These are phyloP conservation scores for Gyps fulvus DNA, from an alignment of 2,113 vertebrate species.

Conservation along the genomic window DNA sequence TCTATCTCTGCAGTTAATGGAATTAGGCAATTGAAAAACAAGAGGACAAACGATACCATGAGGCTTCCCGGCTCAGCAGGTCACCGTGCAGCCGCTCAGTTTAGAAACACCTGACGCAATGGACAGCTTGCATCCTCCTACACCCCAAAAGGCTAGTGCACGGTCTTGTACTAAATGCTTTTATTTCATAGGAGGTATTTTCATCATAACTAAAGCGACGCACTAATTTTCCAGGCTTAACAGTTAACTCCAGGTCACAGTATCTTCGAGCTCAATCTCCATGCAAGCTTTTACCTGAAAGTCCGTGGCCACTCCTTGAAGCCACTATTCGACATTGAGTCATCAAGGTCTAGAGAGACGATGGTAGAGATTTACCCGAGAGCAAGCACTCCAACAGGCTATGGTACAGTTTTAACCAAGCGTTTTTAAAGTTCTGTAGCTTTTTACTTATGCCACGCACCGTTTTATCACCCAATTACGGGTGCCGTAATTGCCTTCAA, in stretches of 20 bases:
- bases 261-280: not conserved
- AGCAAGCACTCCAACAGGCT: not conserved
- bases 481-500: not conserved
- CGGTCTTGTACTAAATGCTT: rapidly evolving
- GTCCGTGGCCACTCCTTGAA: not conserved
- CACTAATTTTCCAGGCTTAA: not conserved
- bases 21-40: not conserved
- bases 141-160: not conserved
- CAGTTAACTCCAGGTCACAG: not conserved
- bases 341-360: not conserved
- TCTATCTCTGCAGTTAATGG: not conserved
- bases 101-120: rapidly evolving
- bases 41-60: rapidly evolving
- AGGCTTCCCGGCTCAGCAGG: not conserved
- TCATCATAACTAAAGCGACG: rapidly evolving
- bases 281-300: not conserved
- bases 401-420: too few species aligned
- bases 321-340: not conserved
- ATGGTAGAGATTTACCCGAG: not conserved
- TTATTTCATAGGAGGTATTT: not conserved
- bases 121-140: rapidly evolving
- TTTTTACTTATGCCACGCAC: not conserved
- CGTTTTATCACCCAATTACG: not conserved
- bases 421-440: not conserved
- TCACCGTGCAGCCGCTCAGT: rapidly evolving